Evolutionary conservation across 2,113 vertebrate genomes (phyloP), one percentile per base, ranked within the genome.

Genomic region (Atractosteus spatula): DNA sequence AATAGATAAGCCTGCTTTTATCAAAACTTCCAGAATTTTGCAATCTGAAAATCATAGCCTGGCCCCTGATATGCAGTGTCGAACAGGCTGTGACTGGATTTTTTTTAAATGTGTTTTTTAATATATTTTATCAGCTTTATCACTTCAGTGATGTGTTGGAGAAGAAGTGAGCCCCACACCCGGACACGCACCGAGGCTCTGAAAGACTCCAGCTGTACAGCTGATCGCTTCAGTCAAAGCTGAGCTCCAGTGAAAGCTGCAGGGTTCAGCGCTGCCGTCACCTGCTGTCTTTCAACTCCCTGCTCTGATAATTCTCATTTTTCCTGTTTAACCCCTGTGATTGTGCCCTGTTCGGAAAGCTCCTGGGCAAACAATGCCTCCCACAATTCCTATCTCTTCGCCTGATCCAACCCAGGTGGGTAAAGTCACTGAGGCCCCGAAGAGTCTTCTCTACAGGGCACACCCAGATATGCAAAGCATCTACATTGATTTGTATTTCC

Each of bases 1-100:
- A 71, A 71, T 65, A 65, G 70, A 56, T 71, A n/a, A 12, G 29
- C 29, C 29, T 29, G 13, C 61, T 71, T 71, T 51, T 71, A 51
- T 64, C 62, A 45, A 29, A 16, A 54, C 29, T 13, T 64, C 16
- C 44, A 67, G 6, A 45, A 10, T 51, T 17, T 67, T 51, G 16
- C 66, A 12, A 51, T 67, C 62, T 16, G 41, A 63, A 47, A 65
- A 65, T 71, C 51, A 71, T 55, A 65, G 47, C 29, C 3, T 14
- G 70, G n/a, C 55, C 13, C 29, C 41, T 68, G 12, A 41, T 4
- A 69, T 16, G 63, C 63, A 51, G 47, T 51, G 29, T 29, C 29
- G 29, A 29, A 29, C 47, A 51, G 47, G 10, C 10, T 5, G 47
- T 51, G 47, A 10, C 1, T 51, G 47, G 5, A 7, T 51, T 51